Conservation (phyloP, 2,888 invertebrate species). For the Drosophila formosana region DNA sequence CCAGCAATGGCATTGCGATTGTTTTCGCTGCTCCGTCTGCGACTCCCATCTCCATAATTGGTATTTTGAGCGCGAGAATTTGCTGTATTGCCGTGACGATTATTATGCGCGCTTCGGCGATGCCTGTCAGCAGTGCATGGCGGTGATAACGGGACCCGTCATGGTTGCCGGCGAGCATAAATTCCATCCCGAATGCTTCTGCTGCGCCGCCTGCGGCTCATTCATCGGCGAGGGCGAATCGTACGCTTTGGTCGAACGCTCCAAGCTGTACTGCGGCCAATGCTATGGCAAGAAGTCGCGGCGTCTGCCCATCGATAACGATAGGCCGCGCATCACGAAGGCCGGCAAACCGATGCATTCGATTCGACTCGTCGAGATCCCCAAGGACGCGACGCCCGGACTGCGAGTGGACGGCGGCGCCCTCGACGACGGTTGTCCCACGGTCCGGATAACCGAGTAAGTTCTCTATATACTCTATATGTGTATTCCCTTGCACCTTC, state of each 20-base stretch:
- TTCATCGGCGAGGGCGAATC: conserved; percentile 97
- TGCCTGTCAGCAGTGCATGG: conserved; percentile 94
- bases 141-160: conserved; percentile 90
- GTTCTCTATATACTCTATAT: conserved; percentile 31
- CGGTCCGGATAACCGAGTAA: conserved; percentile 90
- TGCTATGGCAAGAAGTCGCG: conserved; percentile 88
- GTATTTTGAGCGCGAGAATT: conserved; percentile 97
- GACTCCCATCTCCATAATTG: conserved; percentile 93
- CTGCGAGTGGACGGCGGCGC: conserved; percentile 86
- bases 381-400: conserved; percentile 87
- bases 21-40: conserved; percentile 96
- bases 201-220: conserved; percentile 91
- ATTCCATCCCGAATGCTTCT: conserved; percentile 98
- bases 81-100: conserved; percentile 94
- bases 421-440: conserved; percentile 85
- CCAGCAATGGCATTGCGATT: conserved; percentile 95
- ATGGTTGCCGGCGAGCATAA: conserved; percentile 98
- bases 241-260: conserved; percentile 95
- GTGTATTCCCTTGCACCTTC: background rate
- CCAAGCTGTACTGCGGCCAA: conserved; percentile 93
- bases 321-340: conserved; percentile 57
- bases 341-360: conserved; percentile 90
- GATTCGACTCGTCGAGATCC: conserved; percentile 93
- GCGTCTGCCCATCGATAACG: conserved; percentile 53
- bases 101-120: conserved; percentile 95